phyloP scores from a whole-genome alignment of 30 jellyfish, hydroid and myxozoan genomes.

The Aurelia aurita region DNA sequence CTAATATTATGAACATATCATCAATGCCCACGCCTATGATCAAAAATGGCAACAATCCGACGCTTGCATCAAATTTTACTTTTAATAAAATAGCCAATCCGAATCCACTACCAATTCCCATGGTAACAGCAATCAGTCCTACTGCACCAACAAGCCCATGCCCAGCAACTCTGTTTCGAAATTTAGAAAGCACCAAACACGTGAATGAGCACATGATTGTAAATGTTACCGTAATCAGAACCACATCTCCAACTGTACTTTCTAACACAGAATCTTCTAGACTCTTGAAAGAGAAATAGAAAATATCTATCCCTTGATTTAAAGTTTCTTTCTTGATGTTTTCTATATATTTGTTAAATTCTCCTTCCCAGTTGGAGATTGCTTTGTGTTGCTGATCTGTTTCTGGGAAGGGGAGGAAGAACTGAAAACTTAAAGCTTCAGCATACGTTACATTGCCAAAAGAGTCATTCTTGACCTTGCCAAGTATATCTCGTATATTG shows the following conservation, averaged over 20 bases:
- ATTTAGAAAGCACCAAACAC: slow-evolving; percentile 17
- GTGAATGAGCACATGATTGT: slow-evolving; percentile 48
- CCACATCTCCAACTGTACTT: slow-evolving; percentile 50
- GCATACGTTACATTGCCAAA: slow-evolving; percentile 11
- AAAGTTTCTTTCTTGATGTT: background rate
- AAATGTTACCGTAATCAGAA: slow-evolving; percentile 24
- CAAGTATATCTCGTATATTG: background rate
- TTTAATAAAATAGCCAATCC: slow-evolving; percentile 47
- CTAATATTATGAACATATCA: slow-evolving; percentile 62
- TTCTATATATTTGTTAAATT: background rate
- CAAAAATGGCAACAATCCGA: slow-evolving; percentile 56
- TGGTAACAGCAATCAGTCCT: slow-evolving; percentile 37
- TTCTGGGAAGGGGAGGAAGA: slow-evolving; percentile 7
- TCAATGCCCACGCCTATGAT: slow-evolving; percentile 63
- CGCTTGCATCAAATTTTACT: slow-evolving; percentile 17
- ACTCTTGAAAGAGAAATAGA: slow-evolving; percentile 29
- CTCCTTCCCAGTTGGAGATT: slow-evolving; percentile 20
- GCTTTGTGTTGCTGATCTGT: slow-evolving; percentile 11
- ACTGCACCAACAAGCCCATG: slow-evolving; percentile 49
- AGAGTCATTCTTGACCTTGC: slow-evolving; percentile 1
- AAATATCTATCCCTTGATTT: slow-evolving; percentile 19
- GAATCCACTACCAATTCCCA: slow-evolving; percentile 55
- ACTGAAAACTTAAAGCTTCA: slow-evolving; percentile 1
- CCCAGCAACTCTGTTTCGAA: slow-evolving; percentile 36
- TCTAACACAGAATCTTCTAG: slow-evolving; percentile 47